phyloP scores from a whole-genome alignment of 64 coral and sea anemone genomes.

The Orbicella faveolata region DNA sequence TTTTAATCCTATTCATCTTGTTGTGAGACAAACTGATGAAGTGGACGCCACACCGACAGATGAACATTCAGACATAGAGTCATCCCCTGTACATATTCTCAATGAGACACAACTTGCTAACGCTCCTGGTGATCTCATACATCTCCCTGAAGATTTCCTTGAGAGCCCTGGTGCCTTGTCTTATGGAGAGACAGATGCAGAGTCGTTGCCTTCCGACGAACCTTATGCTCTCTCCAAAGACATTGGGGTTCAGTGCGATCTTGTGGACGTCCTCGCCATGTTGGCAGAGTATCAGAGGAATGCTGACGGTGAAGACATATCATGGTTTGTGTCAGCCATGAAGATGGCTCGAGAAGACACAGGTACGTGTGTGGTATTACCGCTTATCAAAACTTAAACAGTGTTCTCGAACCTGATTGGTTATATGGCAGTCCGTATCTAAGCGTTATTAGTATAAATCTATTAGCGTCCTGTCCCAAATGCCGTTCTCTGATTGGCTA shows the following conservation, averaged over 20 bases:
- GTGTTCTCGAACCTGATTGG: too few relatives aligned
- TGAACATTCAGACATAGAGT: neutral
- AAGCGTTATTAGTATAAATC: too few relatives aligned
- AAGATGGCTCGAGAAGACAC: neutral
- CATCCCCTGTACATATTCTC: neutral
- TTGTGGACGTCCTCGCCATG: slow-evolving; percentile 28
- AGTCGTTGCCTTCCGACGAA: neutral
- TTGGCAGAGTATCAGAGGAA: slow-evolving; percentile 29
- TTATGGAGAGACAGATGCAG: neutral
- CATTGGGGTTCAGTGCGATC: slow-evolving; percentile 48
- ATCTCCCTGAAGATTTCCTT: neutral
- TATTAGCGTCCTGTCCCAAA: too few relatives aligned
- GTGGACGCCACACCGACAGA: neutral
- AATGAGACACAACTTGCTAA: neutral
- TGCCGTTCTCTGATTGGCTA: too few relatives aligned
- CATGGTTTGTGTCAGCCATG: slow-evolving; percentile 10
- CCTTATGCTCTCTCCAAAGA: neutral
- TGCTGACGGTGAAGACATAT: neutral
- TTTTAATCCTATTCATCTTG: slow-evolving; percentile 40
- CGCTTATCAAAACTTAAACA: neutral
- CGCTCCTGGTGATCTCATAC: neutral
- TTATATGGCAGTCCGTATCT: too few relatives aligned
- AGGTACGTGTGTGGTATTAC: neutral
- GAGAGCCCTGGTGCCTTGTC: neutral
- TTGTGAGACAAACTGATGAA: slow-evolving; percentile 7